Evolutionary conservation across 2,797 vertebrate genomes (phyloP).

Genomic region (Peromyscus nudipes): DNA sequence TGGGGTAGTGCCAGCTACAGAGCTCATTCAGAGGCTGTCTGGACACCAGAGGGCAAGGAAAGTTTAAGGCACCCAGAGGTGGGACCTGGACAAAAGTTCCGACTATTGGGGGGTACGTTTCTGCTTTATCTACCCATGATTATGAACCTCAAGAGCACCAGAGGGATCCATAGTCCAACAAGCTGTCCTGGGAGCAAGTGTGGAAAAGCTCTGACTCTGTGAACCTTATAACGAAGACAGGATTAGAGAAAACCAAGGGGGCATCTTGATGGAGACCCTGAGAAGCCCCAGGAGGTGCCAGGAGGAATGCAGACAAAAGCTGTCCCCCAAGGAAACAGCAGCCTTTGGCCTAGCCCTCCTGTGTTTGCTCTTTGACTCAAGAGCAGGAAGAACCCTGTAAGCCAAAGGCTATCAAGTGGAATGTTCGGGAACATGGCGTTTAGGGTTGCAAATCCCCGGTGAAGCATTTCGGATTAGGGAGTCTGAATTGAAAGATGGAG

Average conservation of each 20-base stretch:
- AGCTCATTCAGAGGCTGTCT: not conserved
- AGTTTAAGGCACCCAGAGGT: rapidly evolving
- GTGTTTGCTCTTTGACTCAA: conserved; percentile 71
- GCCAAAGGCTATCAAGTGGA: conserved; percentile 1
- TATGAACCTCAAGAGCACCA: not conserved
- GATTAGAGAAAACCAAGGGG: not conserved
- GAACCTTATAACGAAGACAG: conserved; percentile 51
- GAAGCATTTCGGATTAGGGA: conserved; percentile 76
- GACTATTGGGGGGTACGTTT: not conserved
- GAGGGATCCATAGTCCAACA: not conserved
- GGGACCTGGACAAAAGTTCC: not conserved
- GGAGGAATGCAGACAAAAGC: conserved; percentile 48
- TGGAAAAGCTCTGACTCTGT: not conserved
- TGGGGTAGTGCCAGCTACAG: not conserved
- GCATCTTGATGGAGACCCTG: not conserved
- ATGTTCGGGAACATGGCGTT: not conserved
- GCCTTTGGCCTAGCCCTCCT: not conserved
- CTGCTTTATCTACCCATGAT: not conserved
- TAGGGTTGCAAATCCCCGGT: conserved; percentile 67
- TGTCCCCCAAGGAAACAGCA: not conserved
- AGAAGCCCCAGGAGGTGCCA: not conserved
- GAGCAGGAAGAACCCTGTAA: conserved; percentile 57
- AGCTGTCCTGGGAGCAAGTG: not conserved
- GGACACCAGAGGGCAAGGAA: not conserved
- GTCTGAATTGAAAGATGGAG: conserved; percentile 61